These are phyloP conservation scores for Molossus alvarezi DNA, from an alignment of 2,797 vertebrate species.

Conservation along the genomic window DNA sequence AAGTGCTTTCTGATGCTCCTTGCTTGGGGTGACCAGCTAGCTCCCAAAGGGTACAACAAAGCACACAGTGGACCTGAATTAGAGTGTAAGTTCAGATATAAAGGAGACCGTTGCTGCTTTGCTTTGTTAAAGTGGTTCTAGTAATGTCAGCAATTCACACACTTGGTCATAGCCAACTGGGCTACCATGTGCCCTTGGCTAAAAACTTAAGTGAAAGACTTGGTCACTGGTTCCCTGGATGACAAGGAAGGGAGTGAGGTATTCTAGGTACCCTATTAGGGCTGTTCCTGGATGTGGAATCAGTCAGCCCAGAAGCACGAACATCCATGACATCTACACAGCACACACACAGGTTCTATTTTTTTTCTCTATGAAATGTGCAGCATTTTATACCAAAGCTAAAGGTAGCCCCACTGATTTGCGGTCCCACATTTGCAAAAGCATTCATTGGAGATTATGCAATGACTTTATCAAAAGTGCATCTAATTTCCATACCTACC, in stretches of 20 bases:
- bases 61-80: neutral
- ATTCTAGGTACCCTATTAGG: neutral
- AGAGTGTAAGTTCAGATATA: neutral
- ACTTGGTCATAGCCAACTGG: neutral
- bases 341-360: neutral
- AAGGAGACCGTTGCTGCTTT: conserved; percentile 44
- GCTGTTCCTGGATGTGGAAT: neutral
- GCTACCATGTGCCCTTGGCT: neutral
- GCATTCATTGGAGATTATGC: neutral
- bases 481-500: neutral
- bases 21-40: neutral
- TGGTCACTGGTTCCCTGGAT: neutral
- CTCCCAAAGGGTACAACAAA: neutral
- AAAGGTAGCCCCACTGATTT: neutral
- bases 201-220: neutral
- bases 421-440: neutral
- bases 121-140: neutral
- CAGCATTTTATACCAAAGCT: neutral
- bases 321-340: rapidly evolving
- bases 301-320: neutral
- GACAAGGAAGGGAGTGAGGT: neutral
- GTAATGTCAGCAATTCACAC: neutral
- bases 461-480: neutral
- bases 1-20: neutral
- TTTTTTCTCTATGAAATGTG: neutral